phyloP scores from a whole-genome alignment of 2,113 vertebrate species.

The Promerops cafer region DNA sequence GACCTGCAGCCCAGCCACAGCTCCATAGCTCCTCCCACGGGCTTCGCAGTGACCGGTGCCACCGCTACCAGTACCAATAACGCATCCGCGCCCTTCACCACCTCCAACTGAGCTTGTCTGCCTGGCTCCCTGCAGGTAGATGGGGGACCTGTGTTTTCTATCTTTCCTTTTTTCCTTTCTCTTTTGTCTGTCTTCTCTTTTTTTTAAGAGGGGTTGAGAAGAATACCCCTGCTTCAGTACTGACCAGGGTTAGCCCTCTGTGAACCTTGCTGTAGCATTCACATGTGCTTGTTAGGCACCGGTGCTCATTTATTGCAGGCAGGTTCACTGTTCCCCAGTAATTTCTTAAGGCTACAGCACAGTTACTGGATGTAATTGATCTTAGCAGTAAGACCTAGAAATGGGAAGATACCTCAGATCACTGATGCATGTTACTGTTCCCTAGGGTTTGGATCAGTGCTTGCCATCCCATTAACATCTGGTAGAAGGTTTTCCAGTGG shows the following conservation, averaged over 20 bases:
- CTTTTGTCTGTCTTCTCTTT: slow-evolving; percentile 50
- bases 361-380: slow-evolving; percentile 68
- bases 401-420: slow-evolving; percentile 77
- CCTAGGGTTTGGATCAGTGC: slow-evolving; percentile 65
- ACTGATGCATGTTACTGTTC: slow-evolving; percentile 73
- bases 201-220: slow-evolving; percentile 47
- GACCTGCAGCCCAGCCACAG: slow-evolving; percentile 99
- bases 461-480: slow-evolving; percentile 67
- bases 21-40: slow-evolving; percentile 94
- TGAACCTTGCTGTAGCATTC: slow-evolving; percentile 72
- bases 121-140: slow-evolving; percentile 71
- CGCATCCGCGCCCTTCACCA: slow-evolving; percentile 82
- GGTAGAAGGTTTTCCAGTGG: slow-evolving; percentile 51
- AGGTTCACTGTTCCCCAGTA: slow-evolving; percentile 58
- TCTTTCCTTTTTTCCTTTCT: slow-evolving; percentile 59
- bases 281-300: slow-evolving; percentile 72
- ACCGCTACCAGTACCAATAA: slow-evolving; percentile 93
- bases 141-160: slow-evolving; percentile 70
- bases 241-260: slow-evolving; percentile 64
- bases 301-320: slow-evolving; percentile 78
- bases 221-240: slow-evolving; percentile 50
- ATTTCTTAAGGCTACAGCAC: slow-evolving; percentile 71
- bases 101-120: slow-evolving; percentile 80
- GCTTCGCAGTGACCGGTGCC: slow-evolving; percentile 90
- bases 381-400: slow-evolving; percentile 71